These are phyloP conservation scores for Nesometra sesokonis DNA, from an alignment of 35 echinoderm and acorn worm genomes.

Conservation along the genomic window DNA sequence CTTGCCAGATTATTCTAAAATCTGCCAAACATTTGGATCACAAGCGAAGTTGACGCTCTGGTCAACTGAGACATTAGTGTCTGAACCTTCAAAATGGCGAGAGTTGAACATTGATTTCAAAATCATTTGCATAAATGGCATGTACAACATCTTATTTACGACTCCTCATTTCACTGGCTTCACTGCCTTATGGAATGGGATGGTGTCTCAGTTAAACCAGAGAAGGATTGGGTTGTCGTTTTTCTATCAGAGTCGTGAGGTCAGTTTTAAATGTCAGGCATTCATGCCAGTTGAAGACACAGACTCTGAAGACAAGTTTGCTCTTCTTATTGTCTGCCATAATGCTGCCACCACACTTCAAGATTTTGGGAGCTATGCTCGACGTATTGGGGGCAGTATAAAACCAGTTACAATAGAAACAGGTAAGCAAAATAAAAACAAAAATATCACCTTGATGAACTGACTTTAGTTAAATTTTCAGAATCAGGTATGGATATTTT, in stretches of 20 bases:
- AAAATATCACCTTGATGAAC: no score
- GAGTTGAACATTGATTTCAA: slow-evolving; percentile 23
- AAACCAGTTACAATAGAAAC: slow-evolving; percentile 77
- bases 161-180: slow-evolving; percentile 80
- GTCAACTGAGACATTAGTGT: slow-evolving; percentile 69
- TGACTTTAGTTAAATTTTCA: no score
- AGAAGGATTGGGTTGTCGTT: slow-evolving; percentile 31
- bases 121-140: slow-evolving; percentile 32
- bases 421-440: slow-evolving; percentile 49
- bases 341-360: slow-evolving; percentile 69
- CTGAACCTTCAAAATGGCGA: slow-evolving; percentile 57
- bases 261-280: slow-evolving; percentile 85
- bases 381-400: slow-evolving; percentile 78
- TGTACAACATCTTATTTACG: slow-evolving; percentile 46
- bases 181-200: slow-evolving; percentile 55
- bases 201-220: slow-evolving; percentile 33
- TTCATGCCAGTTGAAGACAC: slow-evolving; percentile 72
- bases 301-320: slow-evolving; percentile 75
- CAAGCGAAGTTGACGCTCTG: slow-evolving; percentile 62
- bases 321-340: slow-evolving; percentile 80
- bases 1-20: slow-evolving; percentile 61
- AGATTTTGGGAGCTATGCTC: slow-evolving; percentile 86
- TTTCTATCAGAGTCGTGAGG: slow-evolving; percentile 47
- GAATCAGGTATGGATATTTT: not conserved
- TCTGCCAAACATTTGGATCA: slow-evolving; percentile 59